Percentiles rank a stretch among this genome's conserved stretches.
Evolutionary conservation across 2,888 invertebrate species (phyloP).

Genomic region (Acleris literana): DNA sequence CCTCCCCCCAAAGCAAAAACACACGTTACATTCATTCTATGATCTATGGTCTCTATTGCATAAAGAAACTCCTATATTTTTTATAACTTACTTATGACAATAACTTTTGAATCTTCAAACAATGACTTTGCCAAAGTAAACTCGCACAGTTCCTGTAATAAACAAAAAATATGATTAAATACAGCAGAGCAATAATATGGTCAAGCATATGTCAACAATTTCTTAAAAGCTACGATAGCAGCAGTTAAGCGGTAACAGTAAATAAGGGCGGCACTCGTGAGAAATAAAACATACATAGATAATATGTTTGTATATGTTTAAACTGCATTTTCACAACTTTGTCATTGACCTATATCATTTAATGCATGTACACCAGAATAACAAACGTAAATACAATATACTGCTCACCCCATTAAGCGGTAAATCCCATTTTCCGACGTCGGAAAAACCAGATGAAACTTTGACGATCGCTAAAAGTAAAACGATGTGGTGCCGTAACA

Average conservation of each 20-base stretch:
- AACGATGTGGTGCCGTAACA: conserved; percentile 61
- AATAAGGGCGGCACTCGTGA: conserved; percentile 20
- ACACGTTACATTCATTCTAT: too few species aligned
- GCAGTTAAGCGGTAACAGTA: too few species aligned
- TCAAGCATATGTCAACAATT: not conserved
- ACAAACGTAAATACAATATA: conserved; percentile 6
- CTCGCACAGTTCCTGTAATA: conserved; percentile 73
- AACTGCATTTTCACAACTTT: conserved; percentile 6
- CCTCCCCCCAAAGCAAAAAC: too few species aligned
- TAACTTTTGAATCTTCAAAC: conserved; percentile 88
- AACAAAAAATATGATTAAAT: conserved; percentile 28
- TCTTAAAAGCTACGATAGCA: too few species aligned
- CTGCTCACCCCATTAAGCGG: conserved; percentile 80
- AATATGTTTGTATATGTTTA: conserved; percentile 24
- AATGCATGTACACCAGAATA: not conserved
- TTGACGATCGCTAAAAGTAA: conserved; percentile 58
- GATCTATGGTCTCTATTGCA: too few species aligned
- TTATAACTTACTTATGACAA: conserved; percentile 84
- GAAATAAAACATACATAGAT: not conserved
- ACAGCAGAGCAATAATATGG: too few species aligned
- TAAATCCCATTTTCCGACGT: conserved; percentile 87
- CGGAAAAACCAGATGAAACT: conserved; percentile 78
- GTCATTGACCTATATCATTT: not conserved
- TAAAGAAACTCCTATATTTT: too few species aligned
- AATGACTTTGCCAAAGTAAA: conserved; percentile 85